Conservation (phyloP, 2,113 vertebrate genomes). For the Bothrops jararaca region DNA sequence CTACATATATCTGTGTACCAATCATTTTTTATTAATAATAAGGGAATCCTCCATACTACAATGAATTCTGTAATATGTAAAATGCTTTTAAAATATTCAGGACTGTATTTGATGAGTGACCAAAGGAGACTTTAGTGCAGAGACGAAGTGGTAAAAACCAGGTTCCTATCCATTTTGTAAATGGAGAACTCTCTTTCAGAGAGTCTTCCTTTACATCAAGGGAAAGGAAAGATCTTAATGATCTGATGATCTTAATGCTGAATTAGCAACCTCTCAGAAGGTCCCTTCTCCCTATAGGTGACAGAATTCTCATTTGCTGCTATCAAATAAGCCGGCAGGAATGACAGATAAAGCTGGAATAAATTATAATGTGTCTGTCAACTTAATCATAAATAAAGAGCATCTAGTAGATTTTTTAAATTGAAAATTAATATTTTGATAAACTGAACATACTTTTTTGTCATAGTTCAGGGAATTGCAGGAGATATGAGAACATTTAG, state of each 20-base stretch:
- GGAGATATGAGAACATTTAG: background rate
- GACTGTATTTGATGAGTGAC: background rate
- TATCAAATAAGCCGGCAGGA: conserved; percentile 11
- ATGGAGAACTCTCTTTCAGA: background rate
- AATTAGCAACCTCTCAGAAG: background rate
- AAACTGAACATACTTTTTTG: conserved; percentile 29
- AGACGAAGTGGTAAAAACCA: background rate
- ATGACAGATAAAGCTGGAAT: background rate
- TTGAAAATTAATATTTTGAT: conserved; percentile 25
- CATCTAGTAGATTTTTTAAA: background rate
- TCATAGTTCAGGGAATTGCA: conserved; percentile 25
- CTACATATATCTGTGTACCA: background rate
- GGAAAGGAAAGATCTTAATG: background rate
- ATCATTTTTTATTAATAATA: background rate
- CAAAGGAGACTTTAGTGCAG: background rate
- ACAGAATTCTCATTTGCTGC: background rate
- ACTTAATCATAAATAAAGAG: background rate
- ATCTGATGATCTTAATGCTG: background rate
- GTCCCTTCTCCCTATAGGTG: background rate
- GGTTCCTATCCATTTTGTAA: background rate
- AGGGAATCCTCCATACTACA: background rate
- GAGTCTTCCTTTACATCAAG: background rate
- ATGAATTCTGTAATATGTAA: background rate
- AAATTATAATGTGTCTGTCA: background rate
- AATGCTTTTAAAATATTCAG: background rate